Percentiles rank a stretch among this genome's conserved stretches.
Evolutionary conservation across 2,888 invertebrate species (phyloP).

Genomic region (Gari tellinella): DNA sequence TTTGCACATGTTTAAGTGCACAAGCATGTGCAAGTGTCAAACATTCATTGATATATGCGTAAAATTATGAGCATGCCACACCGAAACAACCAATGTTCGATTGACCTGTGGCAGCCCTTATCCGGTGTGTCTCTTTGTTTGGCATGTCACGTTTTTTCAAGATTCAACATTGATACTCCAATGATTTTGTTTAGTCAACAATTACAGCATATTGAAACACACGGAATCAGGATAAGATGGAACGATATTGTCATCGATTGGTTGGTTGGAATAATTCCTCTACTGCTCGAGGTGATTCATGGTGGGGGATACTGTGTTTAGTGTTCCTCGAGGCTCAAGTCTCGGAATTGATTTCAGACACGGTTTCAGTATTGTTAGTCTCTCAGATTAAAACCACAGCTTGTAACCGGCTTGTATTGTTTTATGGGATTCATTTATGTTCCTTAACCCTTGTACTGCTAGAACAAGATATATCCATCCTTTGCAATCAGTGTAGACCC

Average conservation of each 20-base stretch:
- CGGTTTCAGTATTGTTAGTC: too few relatives aligned
- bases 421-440: too few relatives aligned
- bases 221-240: slow-evolving; percentile 15
- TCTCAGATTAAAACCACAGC: too few relatives aligned
- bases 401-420: too few relatives aligned
- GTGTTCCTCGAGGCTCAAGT: too few relatives aligned
- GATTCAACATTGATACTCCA: neutral
- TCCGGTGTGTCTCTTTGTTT: neutral
- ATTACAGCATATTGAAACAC: slow-evolving; percentile 40
- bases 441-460: too few relatives aligned
- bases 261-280: slow-evolving; percentile 17
- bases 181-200: slow-evolving; percentile 33
- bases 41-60: slow-evolving; percentile 7
- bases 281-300: slow-evolving; percentile 18
- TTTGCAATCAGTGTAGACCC: too few relatives aligned
- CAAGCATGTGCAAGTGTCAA: slow-evolving; percentile 26
- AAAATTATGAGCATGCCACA: slow-evolving; percentile 15
- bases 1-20: neutral
- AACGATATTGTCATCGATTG: slow-evolving; percentile 46
- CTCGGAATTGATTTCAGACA: too few relatives aligned
- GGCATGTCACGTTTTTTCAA: slow-evolving; percentile 2
- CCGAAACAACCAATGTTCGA: neutral
- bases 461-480: too few relatives aligned
- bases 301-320: neutral
- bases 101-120: too few relatives aligned